Evolutionary conservation across 2,113 vertebrate genomes (phyloP).

Genomic region (Loxodonta africana): DNA sequence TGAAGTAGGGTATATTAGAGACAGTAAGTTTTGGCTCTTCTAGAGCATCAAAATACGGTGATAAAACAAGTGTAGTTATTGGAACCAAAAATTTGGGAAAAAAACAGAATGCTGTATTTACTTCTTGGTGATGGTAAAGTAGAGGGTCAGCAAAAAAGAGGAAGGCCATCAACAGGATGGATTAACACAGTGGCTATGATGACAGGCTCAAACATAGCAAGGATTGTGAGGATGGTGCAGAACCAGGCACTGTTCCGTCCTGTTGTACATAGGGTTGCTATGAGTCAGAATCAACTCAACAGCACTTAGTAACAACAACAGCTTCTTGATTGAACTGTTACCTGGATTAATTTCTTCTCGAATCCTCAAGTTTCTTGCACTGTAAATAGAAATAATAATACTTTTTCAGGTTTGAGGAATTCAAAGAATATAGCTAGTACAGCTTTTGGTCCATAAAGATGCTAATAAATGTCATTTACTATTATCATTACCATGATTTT

Average conservation of each 20-base stretch:
- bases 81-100: neutral
- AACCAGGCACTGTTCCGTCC: too few relatives aligned
- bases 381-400: neutral
- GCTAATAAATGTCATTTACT: neutral
- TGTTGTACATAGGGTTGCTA: too few relatives aligned
- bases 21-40: neutral
- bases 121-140: neutral
- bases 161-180: too few relatives aligned
- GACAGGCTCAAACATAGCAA: too few relatives aligned
- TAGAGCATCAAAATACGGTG: neutral
- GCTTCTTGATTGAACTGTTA: neutral
- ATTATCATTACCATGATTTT: neutral
- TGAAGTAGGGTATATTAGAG: neutral
- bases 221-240: too few relatives aligned
- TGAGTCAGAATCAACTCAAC: too few relatives aligned
- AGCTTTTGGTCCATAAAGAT: neutral
- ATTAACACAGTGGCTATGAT: too few relatives aligned
- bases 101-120: neutral
- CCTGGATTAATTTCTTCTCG: neutral
- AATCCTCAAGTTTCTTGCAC: neutral
- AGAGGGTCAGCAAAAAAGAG: too few relatives aligned
- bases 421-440: neutral
- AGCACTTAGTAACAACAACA: too few relatives aligned
- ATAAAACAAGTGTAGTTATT: neutral
- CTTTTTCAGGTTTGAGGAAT: neutral